Conservation (phyloP, 2,888 invertebrate genomes). For the Stictocephala bisonia region DNA sequence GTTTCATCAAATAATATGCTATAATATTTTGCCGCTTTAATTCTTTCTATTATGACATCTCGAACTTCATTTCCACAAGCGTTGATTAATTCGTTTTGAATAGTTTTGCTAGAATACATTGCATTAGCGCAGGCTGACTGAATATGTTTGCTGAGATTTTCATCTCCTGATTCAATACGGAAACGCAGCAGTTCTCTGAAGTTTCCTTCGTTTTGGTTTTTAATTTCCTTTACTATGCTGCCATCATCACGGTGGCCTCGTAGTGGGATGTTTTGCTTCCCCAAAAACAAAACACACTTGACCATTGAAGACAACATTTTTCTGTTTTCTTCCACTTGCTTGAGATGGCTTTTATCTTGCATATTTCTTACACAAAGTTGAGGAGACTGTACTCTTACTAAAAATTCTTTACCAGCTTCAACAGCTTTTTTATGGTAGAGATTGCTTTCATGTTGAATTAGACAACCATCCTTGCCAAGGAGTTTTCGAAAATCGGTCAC, state of each 20-base stretch:
- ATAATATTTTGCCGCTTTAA: not conserved
- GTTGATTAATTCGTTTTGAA: conserved; percentile 60
- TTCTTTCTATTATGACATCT: not conserved
- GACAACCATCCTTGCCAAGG: not conserved
- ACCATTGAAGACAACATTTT: not conserved
- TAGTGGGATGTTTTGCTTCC: conserved; percentile 17
- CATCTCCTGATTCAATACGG: conserved; percentile 58
- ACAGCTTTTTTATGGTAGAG: conserved; percentile 16
- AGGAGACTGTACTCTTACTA: not conserved
- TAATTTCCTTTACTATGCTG: not conserved
- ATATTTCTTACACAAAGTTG: conserved; percentile 5
- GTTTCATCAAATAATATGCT: conserved; percentile 13
- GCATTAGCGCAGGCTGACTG: conserved; percentile 53
- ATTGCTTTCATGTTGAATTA: not conserved
- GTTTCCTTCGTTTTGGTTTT: conserved; percentile 57
- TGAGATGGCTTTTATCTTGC: not conserved
- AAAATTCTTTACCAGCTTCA: conserved; percentile 1
- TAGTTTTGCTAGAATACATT: conserved; percentile 58
- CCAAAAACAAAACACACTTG: conserved; percentile 10
- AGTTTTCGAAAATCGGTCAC: not conserved
- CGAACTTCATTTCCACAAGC: conserved; percentile 50
- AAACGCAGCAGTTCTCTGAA: conserved; percentile 60
- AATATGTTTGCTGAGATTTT: conserved; percentile 53
- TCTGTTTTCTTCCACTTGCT: conserved; percentile 15
- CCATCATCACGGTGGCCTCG: conserved; percentile 23